phyloP scores from a whole-genome alignment of 2,888 invertebrate species.

The Andrena dorsata region DNA sequence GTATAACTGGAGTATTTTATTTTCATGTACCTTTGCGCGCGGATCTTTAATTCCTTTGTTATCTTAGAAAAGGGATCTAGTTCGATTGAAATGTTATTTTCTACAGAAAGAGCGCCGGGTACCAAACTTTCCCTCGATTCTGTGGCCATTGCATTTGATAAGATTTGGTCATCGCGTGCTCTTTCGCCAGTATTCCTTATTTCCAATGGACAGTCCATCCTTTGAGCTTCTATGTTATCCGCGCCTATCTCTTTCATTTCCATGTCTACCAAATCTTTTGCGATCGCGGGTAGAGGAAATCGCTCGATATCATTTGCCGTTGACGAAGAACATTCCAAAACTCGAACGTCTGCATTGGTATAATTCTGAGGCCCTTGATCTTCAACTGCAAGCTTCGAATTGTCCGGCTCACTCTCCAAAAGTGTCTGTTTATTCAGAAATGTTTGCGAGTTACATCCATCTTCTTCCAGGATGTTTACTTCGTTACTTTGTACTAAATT shows the following conservation, averaged over 20 bases:
- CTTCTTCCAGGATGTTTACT: background rate
- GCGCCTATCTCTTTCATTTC: background rate
- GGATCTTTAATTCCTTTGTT: constrained; percentile 32
- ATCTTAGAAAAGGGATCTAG: constrained; percentile 47
- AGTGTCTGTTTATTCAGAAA: background rate
- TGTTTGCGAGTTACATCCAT: background rate
- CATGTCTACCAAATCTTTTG: background rate
- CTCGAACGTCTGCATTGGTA: background rate
- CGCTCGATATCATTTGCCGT: background rate
- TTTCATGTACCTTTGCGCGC: constrained; percentile 47
- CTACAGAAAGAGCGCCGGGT: background rate
- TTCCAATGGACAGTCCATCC: constrained; percentile 4
- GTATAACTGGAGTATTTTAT: background rate
- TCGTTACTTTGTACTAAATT: background rate
- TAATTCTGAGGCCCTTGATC: background rate
- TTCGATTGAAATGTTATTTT: constrained; percentile 10
- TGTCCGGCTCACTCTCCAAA: background rate
- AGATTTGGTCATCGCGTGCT: background rate
- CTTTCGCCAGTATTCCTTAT: background rate
- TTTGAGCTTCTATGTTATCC: constrained; percentile 28
- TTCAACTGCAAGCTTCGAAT: background rate
- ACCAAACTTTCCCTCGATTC: background rate
- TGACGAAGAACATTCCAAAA: constrained; percentile 17
- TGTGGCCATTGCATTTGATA: background rate
- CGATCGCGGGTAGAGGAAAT: background rate